Percentiles rank a stretch among this genome's conserved stretches.
phyloP scores from a whole-genome alignment of 2,797 vertebrate species.

The Distichodus sexfasciatus region DNA sequence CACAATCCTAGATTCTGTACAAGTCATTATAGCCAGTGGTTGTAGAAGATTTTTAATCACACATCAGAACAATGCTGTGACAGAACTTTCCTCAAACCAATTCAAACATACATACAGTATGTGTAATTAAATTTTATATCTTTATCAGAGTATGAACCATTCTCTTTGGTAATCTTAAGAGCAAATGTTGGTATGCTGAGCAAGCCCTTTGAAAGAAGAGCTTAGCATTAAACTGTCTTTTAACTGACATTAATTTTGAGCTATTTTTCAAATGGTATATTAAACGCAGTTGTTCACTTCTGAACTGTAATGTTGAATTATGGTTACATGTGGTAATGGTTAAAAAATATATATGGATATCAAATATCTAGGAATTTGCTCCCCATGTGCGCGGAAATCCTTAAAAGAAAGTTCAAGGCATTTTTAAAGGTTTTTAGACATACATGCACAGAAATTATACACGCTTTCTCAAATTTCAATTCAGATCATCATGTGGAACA shows the following conservation, averaged over 20 bases:
- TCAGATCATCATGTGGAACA: background rate
- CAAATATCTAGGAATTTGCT: conserved; percentile 3
- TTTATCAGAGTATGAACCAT: too few species aligned
- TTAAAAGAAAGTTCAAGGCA: conserved; percentile 1
- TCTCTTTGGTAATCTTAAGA: too few species aligned
- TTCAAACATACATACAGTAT: too few species aligned
- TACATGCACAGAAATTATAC: background rate
- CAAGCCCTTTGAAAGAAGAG: too few species aligned
- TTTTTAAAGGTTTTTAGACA: background rate
- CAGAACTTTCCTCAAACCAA: too few species aligned
- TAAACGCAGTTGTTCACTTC: background rate
- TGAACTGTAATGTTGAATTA: conserved; percentile 21
- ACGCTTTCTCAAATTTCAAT: background rate
- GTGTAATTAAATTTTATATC: too few species aligned
- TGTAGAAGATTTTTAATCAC: too few species aligned
- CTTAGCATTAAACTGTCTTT: too few species aligned
- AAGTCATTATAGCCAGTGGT: background rate
- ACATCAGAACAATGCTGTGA: too few species aligned
- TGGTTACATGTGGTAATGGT: conserved; percentile 31
- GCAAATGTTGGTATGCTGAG: too few species aligned
- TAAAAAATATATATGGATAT: conserved; percentile 21
- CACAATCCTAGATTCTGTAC: background rate
- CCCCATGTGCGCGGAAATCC: background rate
- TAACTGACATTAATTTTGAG: too few species aligned
- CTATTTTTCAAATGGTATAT: conserved; percentile 18